A percentile compares a stretch with the other conserved stretches of the same genome.
These are phyloP conservation scores for Falco punctatus DNA, from an alignment of 2,113 vertebrate genomes.

Conservation along the genomic window DNA sequence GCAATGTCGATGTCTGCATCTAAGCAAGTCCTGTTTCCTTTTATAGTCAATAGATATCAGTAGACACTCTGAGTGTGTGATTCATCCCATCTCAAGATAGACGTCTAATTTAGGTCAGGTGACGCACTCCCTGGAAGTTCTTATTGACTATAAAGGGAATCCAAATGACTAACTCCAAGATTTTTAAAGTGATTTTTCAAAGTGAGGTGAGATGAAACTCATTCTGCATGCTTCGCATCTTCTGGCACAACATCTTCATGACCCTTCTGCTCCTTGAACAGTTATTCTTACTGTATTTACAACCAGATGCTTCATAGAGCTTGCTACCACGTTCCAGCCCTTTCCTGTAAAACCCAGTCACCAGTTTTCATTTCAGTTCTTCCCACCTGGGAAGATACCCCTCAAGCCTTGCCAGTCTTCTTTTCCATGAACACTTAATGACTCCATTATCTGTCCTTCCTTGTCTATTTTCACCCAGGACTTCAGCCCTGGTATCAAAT, in stretches of 20 bases:
- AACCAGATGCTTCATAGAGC: not conserved
- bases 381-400: not conserved
- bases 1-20: conserved; percentile 18
- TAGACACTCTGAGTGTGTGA: conserved; percentile 59
- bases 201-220: not conserved
- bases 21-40: conserved; percentile 52
- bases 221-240: not conserved
- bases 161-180: conserved; percentile 32
- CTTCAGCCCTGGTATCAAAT: not conserved
- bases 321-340: not conserved
- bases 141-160: conserved; percentile 60
- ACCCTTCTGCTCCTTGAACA: not conserved
- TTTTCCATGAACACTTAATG: not conserved
- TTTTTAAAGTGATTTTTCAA: not conserved
- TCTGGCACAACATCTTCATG: not conserved
- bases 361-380: not conserved
- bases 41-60: conserved; percentile 72
- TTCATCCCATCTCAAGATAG: conserved; percentile 70
- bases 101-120: conserved; percentile 61
- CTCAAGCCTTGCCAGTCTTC: not conserved
- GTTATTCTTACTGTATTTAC: not conserved
- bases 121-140: conserved; percentile 64
- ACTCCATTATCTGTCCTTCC: not conserved
- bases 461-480: not conserved
- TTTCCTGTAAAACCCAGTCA: not conserved